Percentiles rank a stretch among this genome's conserved stretches.
Conservation (phyloP, 2,888 invertebrate species). For the Clostera curtula region DNA sequence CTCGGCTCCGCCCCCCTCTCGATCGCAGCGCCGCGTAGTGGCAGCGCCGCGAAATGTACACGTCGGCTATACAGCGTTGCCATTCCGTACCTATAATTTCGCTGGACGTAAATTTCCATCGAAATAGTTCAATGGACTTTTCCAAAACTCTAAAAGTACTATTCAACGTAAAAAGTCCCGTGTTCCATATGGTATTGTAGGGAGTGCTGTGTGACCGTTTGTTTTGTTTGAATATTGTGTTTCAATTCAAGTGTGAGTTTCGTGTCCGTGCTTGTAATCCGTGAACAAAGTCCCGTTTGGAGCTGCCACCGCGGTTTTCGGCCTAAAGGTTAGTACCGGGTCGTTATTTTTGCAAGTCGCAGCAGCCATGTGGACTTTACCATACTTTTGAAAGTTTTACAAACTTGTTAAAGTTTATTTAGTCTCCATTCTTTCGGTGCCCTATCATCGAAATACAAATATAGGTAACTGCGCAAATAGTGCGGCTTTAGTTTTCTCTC, state of each 20-base stretch:
- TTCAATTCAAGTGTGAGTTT: slow-evolving; percentile 59
- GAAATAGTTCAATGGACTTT: slow-evolving; percentile 76
- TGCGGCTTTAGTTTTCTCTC: slow-evolving; percentile 10
- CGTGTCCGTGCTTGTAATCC: slow-evolving; percentile 63
- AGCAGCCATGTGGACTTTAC: too few relatives aligned
- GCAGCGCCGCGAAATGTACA: slow-evolving; percentile 53
- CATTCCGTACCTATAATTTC: slow-evolving; percentile 75
- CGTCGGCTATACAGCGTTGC: slow-evolving; percentile 70
- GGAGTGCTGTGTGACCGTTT: slow-evolving; percentile 55
- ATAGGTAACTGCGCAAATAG: slow-evolving; percentile 40
- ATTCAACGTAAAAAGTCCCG: slow-evolving; percentile 53
- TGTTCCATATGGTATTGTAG: slow-evolving; percentile 52
- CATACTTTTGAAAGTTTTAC: slow-evolving; percentile 19
- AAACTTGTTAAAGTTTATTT: slow-evolving; percentile 13
- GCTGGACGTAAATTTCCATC: slow-evolving; percentile 74
- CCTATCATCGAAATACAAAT: slow-evolving; percentile 26
- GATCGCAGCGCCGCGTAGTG: slow-evolving; percentile 59
- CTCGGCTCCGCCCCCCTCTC: slow-evolving; percentile 61
- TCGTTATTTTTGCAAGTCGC: slow-evolving; percentile 10
- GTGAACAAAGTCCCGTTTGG: slow-evolving; percentile 60
- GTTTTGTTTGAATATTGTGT: slow-evolving; percentile 56
- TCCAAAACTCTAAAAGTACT: slow-evolving; percentile 64
- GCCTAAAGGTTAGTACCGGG: slow-evolving; percentile 52
- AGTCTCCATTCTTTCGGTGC: slow-evolving; percentile 29
- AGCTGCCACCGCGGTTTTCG: slow-evolving; percentile 48